phyloP scores from a whole-genome alignment of 2,888 invertebrate species.

The Eurois occulta region DNA sequence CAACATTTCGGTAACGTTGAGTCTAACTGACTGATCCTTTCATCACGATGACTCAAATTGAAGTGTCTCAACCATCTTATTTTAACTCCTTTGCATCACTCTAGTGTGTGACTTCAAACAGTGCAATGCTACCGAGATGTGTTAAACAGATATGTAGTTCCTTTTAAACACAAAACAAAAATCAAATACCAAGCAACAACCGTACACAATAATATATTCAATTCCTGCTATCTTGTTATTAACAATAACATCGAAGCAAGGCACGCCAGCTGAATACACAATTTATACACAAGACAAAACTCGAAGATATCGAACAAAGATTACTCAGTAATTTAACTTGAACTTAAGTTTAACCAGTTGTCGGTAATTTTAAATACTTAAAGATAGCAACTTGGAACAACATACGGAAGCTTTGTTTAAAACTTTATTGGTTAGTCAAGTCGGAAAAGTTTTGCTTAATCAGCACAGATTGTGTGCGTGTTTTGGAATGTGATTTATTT shows the following conservation, averaged over 20 bases:
- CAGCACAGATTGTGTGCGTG: slow-evolving; percentile 16
- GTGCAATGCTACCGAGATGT: too few species aligned
- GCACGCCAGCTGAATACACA: slow-evolving; percentile 49
- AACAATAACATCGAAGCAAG: slow-evolving; percentile 39
- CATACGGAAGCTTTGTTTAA: slow-evolving; percentile 18
- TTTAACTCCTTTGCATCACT: neutral
- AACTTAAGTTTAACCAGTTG: slow-evolving; percentile 52
- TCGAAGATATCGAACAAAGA: slow-evolving; percentile 60
- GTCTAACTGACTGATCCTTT: too few species aligned
- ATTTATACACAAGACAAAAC: slow-evolving; percentile 57
- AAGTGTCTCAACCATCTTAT: neutral
- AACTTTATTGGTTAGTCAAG: slow-evolving; percentile 25
- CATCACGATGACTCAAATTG: too few species aligned
- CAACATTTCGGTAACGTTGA: too few species aligned
- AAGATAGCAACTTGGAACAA: slow-evolving; percentile 26
- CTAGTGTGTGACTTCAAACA: neutral
- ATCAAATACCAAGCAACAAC: neutral
- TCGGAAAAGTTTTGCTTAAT: slow-evolving; percentile 10
- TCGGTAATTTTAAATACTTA: slow-evolving; percentile 45
- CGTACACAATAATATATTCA: slow-evolving; percentile 16
- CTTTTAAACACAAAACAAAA: too few species aligned
- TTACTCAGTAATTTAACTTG: slow-evolving; percentile 65
- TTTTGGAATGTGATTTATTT: slow-evolving; percentile 1
- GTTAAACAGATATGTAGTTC: neutral
- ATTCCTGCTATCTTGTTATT: slow-evolving; percentile 36